Conservation (phyloP, 2,797 vertebrate species). For the Enteromius mattozi region DNA sequence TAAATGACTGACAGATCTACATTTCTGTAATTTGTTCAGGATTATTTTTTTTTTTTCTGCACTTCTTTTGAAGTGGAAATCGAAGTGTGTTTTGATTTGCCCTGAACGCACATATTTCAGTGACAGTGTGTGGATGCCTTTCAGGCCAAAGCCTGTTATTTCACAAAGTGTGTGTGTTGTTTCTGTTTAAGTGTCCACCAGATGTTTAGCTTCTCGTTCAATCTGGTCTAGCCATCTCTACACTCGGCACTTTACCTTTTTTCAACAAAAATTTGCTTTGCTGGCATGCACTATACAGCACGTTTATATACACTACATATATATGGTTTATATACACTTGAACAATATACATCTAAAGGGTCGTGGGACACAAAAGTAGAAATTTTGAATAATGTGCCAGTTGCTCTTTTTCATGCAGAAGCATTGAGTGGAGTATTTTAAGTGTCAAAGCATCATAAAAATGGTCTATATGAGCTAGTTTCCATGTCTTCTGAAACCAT, state of each 20-base stretch:
- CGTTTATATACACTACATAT: no score
- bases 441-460: neutral
- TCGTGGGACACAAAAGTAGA: neutral
- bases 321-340: neutral
- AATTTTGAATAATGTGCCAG: no score
- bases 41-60: neutral
- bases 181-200: slow-evolving; percentile 68
- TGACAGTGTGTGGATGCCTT: slow-evolving; percentile 24
- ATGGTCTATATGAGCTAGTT: neutral
- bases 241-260: slow-evolving; percentile 36
- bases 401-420: neutral
- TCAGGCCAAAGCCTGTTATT: slow-evolving; percentile 60
- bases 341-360: neutral
- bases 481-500: neutral
- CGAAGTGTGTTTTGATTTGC: slow-evolving; percentile 48
- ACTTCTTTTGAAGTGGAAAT: slow-evolving; percentile 1
- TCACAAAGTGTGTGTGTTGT: slow-evolving; percentile 51
- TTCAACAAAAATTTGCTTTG: slow-evolving; percentile 23
- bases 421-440: neutral
- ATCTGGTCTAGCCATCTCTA: slow-evolving; percentile 87
- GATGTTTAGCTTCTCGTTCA: slow-evolving; percentile 71
- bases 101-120: slow-evolving; percentile 49
- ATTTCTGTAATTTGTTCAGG: slow-evolving; percentile 39
- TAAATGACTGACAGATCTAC: neutral
- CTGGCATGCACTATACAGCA: neutral